These are phyloP conservation scores for Papilio glaucus DNA, from an alignment of 1,140 invertebrate species.

Conservation along the genomic window DNA sequence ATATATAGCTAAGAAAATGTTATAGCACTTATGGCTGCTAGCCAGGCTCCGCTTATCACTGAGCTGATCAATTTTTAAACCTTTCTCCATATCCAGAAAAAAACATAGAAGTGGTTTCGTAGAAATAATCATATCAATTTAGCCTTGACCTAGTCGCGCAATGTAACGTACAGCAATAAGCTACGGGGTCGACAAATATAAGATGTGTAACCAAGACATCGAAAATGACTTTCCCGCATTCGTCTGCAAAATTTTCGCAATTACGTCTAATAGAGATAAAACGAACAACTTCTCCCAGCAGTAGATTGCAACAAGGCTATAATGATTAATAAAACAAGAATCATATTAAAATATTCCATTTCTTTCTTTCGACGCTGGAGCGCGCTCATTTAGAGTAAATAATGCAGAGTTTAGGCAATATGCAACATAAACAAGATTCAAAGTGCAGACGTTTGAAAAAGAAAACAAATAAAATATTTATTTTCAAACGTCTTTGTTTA, in stretches of 20 bases:
- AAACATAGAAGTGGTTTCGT: no score
- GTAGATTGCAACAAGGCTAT: background rate
- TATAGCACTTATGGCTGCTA: no score
- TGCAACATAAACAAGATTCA: slow-evolving; percentile 1
- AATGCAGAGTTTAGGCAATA: background rate
- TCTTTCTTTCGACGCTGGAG: background rate
- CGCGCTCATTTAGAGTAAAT: background rate
- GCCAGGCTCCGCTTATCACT: no score
- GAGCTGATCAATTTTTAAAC: no score
- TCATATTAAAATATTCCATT: background rate
- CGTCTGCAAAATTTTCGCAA: background rate
- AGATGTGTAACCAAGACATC: no score
- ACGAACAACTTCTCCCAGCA: background rate
- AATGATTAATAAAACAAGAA: slow-evolving; percentile 2
- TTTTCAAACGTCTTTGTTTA: background rate
- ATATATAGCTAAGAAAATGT: no score
- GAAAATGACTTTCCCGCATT: no score
- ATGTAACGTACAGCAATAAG: background rate
- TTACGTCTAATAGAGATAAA: background rate
- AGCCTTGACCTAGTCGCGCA: no score
- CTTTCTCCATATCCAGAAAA: no score
- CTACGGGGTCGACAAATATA: background rate
- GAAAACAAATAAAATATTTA: no score
- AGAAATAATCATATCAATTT: no score
- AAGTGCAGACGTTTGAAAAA: background rate